Evolutionary conservation across 2,797 vertebrate species (phyloP).

Genomic region (Telmatherina bonti): DNA sequence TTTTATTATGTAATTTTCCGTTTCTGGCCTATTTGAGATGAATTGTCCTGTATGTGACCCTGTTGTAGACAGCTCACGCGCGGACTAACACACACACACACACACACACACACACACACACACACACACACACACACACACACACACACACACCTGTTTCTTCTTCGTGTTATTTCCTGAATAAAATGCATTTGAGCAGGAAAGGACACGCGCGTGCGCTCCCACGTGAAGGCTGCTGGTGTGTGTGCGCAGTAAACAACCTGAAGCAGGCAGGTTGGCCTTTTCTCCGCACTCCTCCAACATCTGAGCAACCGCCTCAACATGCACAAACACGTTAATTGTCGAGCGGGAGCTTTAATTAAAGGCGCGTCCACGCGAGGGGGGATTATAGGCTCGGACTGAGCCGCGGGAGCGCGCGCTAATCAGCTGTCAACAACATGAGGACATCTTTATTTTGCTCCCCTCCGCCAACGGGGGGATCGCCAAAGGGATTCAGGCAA

Average conservation of each 20-base stretch:
- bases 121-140: no score
- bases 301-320: slow-evolving; percentile 95
- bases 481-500: slow-evolving; percentile 92
- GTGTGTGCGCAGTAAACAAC: slow-evolving; percentile 82
- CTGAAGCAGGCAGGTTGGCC: slow-evolving; percentile 90
- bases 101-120: no score
- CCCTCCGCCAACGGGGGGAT: slow-evolving; percentile 88
- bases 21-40: no score
- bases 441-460: slow-evolving; percentile 84
- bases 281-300: slow-evolving; percentile 92
- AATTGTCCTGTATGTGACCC: no score
- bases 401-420: slow-evolving; percentile 78
- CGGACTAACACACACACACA: no score
- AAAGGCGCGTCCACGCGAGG: slow-evolving; percentile 89
- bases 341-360: slow-evolving; percentile 93
- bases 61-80: no score
- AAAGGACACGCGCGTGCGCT: slow-evolving; percentile 2
- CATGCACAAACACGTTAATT: slow-evolving; percentile 97
- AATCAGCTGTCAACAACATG: slow-evolving; percentile 97
- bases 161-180: no score
- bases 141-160: no score
- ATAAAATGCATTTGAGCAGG: no score
- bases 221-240: slow-evolving; percentile 13
- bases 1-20: no score
- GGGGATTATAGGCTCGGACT: slow-evolving; percentile 81